Evolutionary conservation across 2,113 vertebrate genomes (phyloP).

Genomic region (Mus pahari): DNA sequence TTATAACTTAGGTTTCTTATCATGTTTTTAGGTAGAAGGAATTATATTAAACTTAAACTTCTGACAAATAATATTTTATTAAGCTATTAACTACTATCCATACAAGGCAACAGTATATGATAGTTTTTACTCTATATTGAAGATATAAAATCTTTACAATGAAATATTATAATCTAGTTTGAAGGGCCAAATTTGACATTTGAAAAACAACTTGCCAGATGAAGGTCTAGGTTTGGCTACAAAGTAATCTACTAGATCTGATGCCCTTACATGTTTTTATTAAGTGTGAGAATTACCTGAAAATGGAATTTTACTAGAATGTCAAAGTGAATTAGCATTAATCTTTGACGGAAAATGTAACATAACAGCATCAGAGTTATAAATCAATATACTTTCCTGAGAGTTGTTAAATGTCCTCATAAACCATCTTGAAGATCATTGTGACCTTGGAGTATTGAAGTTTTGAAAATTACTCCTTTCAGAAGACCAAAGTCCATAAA

Average conservation of each 20-base stretch:
- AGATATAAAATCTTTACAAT: background rate
- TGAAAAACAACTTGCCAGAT: background rate
- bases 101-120: background rate
- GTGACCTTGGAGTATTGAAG: background rate
- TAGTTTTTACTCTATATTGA: background rate
- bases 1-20: background rate
- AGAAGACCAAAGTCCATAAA: background rate
- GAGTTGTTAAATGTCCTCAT: background rate
- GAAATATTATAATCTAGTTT: background rate
- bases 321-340: constrained; percentile 43
- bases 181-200: background rate
- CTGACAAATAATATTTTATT: background rate
- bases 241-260: background rate
- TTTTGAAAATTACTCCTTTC: constrained; percentile 29
- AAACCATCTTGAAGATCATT: background rate
- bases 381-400: constrained; percentile 11
- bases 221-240: background rate
- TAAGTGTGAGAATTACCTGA: background rate
- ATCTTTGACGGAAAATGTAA: constrained; percentile 40
- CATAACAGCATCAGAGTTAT: background rate
- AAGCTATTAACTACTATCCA: background rate
- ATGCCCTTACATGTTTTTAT: background rate
- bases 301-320: constrained; percentile 17
- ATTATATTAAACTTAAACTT: background rate
- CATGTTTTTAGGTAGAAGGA: background rate